Conservation (phyloP, 2,113 vertebrate genomes). For the Cranoglanis bouderius region DNA sequence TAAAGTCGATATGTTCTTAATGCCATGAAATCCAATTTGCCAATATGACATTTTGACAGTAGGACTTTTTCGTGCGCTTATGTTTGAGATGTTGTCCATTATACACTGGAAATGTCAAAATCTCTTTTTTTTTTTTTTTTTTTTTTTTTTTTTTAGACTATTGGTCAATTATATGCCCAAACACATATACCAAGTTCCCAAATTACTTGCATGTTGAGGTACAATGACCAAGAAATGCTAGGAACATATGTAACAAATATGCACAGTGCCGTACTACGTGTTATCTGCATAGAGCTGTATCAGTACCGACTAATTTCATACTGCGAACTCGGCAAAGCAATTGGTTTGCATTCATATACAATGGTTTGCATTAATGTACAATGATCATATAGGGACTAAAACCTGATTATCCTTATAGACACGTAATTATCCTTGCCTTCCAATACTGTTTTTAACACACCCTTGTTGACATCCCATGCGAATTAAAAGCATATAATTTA, state of each 20-base stretch:
- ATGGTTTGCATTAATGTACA: background rate
- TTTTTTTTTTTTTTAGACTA: background rate
- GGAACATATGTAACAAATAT: background rate
- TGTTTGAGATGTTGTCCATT: slow-evolving; percentile 17
- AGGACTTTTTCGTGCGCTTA: slow-evolving; percentile 64
- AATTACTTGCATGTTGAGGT: slow-evolving; percentile 20
- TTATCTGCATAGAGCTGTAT: slow-evolving; percentile 48
- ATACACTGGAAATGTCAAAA: background rate
- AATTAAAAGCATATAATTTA: background rate
- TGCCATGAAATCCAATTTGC: slow-evolving; percentile 67
- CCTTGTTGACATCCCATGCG: background rate
- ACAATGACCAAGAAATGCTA: slow-evolving; percentile 10
- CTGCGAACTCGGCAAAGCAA: slow-evolving; percentile 31
- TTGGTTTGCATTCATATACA: background rate
- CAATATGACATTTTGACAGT: slow-evolving; percentile 72
- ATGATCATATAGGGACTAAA: background rate
- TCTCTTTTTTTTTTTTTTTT: too few relatives aligned
- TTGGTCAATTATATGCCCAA: background rate
- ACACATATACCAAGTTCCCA: background rate
- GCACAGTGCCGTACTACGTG: slow-evolving; percentile 42
- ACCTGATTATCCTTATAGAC: background rate
- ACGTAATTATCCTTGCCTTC: background rate
- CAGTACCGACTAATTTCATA: slow-evolving; percentile 1
- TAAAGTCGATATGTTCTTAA: slow-evolving; percentile 71
- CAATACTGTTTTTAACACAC: slow-evolving; percentile 28